phyloP scores from a whole-genome alignment of 1,140 invertebrate species.

The Potamilus streckersoni region DNA sequence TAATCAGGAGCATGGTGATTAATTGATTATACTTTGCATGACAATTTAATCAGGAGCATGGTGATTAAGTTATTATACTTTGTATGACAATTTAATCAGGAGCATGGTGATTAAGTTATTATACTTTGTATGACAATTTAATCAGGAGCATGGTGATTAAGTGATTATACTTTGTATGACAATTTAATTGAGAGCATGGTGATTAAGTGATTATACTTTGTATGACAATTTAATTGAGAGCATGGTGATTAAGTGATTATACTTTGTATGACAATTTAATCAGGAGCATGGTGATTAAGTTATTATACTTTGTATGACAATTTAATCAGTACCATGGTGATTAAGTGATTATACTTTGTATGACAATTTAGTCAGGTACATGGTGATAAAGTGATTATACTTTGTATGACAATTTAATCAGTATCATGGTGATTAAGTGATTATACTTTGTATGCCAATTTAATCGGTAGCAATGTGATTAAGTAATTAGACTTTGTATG shows the following conservation, averaged over 20 bases:
- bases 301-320: conserved; percentile 12
- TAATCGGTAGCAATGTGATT: no score
- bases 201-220: conserved; percentile 4
- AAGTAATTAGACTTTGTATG: conserved; percentile 6
- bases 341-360: conserved; percentile 7
- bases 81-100: not conserved
- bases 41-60: not conserved
- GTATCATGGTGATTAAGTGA: no score
- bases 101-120: not conserved
- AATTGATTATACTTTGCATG: conserved; percentile 5
- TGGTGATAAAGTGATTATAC: not conserved
- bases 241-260: not conserved
- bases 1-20: no score
- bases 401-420: conserved; percentile 5
- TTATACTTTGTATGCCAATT: conserved; percentile 13
- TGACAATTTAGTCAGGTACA: conserved; percentile 14
- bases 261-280: conserved; percentile 8
- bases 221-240: conserved; percentile 9
- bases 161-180: conserved; percentile 9
- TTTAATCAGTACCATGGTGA: not conserved
- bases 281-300: no score
- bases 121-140: conserved; percentile 11
- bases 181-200: conserved; percentile 5
- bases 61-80: not conserved
- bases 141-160: no score